Evolutionary conservation across 2,797 vertebrate species (phyloP), one percentile per base, ranked within the genome.

Genomic region (Darevskia mixta): DNA sequence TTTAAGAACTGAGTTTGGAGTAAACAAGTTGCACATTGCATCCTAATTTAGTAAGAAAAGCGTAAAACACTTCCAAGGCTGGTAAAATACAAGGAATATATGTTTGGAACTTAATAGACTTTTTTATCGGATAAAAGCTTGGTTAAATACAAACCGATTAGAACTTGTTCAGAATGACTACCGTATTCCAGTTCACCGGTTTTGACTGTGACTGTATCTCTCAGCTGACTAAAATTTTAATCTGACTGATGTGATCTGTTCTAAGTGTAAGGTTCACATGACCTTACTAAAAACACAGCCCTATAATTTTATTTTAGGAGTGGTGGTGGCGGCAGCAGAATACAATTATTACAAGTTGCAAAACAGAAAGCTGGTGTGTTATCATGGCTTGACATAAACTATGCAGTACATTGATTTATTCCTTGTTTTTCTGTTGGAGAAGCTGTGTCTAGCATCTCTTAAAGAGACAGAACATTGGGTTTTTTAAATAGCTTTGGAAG

Each of bases 351-450:
- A 20, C 10, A 18, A 45, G 7, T 32, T 64, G 61, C 78, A 8
- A 71, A 3, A 0, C 38, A 87, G 82, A 88, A 29, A 87, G 90
- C 88, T 1, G 0, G 71, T 64, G 81, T 38, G 89, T 93, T 87
- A 88, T 92, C 87, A 75, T 75, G 49, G n/a, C 35, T 76, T 78
- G 1, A 4, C 75, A 55, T 66, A 17, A 71, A 1, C 58, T 25
- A 9, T 8, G 20, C 77, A 83, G 0, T 55, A 9, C 67, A 55
- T 72, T 69, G 64, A 83, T 88, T 83, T 83, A 8, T 71, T 83
- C 5, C 87, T 89, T 55, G 93, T 86, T 23, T 75, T 82, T 8
- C 0, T 71, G 17, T 8, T 88, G 80, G 81, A 89, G 78, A 29
- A 85, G 79, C 58, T 55, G 86, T 89, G 75, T 82, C 87, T 23